phyloP scores from a whole-genome alignment of 1,140 invertebrate species.

The Pemphigus obesinymphae region DNA sequence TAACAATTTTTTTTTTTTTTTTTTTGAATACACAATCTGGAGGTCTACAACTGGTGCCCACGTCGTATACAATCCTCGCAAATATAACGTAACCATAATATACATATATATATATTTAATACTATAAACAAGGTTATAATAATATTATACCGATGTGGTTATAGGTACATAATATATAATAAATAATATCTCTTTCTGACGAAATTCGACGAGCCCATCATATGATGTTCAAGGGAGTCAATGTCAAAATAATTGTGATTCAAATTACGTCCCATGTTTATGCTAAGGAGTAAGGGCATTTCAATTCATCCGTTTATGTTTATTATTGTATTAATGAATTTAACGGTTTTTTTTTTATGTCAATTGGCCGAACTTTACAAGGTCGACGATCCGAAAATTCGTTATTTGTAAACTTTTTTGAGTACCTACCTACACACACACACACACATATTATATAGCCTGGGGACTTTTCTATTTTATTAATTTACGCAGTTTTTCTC shows the following conservation, averaged over 20 bases:
- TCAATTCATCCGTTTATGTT: background rate
- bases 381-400: background rate
- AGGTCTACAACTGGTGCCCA: background rate
- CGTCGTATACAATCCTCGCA: no score
- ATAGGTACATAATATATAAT: no score
- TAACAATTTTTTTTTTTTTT: background rate
- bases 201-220: background rate
- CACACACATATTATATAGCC: no score
- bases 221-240: background rate
- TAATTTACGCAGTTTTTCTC: background rate
- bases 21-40: background rate
- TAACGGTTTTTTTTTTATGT: background rate
- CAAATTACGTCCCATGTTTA: slow-evolving; percentile 8
- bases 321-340: background rate
- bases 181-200: background rate
- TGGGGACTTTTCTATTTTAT: background rate
- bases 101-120: background rate
- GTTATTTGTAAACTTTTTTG: background rate
- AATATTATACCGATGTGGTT: background rate
- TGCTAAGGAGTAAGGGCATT: slow-evolving; percentile 11
- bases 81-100: slow-evolving; percentile 3
- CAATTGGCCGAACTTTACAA: slow-evolving; percentile 4
- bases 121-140: background rate
- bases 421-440: no score
- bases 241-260: slow-evolving; percentile 29